Base-by-base conservation (phyloP, 2,113 vertebrate species). In the Corydoras maculifer region DNA sequence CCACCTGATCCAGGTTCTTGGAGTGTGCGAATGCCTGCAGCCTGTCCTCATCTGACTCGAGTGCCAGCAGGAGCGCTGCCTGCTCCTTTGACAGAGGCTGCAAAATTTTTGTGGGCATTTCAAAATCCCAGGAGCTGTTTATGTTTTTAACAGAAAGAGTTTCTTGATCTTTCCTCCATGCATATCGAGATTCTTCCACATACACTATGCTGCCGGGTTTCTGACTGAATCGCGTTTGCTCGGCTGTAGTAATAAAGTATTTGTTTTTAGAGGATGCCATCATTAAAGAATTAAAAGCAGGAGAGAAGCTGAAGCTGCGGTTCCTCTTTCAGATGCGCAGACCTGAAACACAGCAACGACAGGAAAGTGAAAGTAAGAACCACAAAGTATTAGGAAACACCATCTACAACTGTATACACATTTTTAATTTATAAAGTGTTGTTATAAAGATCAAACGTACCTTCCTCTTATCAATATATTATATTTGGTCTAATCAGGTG, bases 171-270 rank as follows among this genome's bases (percentile, higher is more conserved):
- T 0, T 69, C 0, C 0, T 25, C 43, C 0, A 3, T 3, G 0
- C 12, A 74, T 83, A 85, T 0, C 0, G 78, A 2, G 25, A 4
- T 53, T 87, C 71, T 0, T 12, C 10, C 13, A 81, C 81, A 64
- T 71, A 90, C 50, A 87, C 90, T 13, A 95, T 62, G 2, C 29
- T 58, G 0, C 94, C 94, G 0, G 82, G 15, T 0, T 31, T 12
- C 4, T 12, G 18, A 0, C 10, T 2, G 0, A 32, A 1, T 25
- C 9, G 2, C 5, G 58, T 1, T 0, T 79, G 31, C 9, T 78
- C 73, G 59, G 82, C 83, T 0, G 74, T 86, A 12, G 91, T 0
- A 68, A 95, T 93, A 81, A 87, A 94, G 77, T 85, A 93, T 10
- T 73, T 8, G 0, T 82, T 0, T n/a, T 58, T 0, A 4, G 2